phyloP scores from a whole-genome alignment of 2,888 invertebrate species.

The Ceratothoa steindachneri region DNA sequence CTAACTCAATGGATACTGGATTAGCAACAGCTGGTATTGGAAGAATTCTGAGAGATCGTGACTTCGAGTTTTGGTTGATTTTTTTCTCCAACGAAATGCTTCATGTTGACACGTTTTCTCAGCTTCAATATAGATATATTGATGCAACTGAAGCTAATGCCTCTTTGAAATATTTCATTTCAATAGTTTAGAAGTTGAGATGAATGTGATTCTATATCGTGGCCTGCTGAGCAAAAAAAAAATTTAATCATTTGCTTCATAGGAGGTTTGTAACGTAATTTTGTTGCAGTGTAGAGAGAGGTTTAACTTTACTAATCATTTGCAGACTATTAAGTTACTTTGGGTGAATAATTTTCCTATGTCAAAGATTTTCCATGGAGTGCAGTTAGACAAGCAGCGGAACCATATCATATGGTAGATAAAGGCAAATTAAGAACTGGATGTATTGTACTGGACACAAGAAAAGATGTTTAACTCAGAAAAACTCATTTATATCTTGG shows the following conservation, averaged over 20 bases:
- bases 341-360: not conserved
- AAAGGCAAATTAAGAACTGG: too few relatives aligned
- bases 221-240: too few relatives aligned
- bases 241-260: conserved; percentile 30
- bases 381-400: too few relatives aligned
- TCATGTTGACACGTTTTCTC: conserved; percentile 7
- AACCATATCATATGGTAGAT: too few relatives aligned
- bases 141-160: conserved; percentile 12
- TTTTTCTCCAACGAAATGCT: conserved; percentile 19
- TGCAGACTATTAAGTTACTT: not conserved
- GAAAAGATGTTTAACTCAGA: too few relatives aligned
- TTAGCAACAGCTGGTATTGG: conserved; percentile 16
- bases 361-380: too few relatives aligned
- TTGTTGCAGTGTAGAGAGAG: not conserved
- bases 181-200: not conserved
- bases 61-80: conserved; percentile 23
- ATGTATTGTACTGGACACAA: too few relatives aligned
- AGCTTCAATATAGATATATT: conserved; percentile 22
- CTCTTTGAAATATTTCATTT: conserved; percentile 1
- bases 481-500: too few relatives aligned
- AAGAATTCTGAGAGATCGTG: conserved; percentile 12
- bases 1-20: conserved; percentile 15
- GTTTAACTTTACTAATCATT: not conserved
- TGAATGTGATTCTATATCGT: too few relatives aligned
- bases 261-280: conserved; percentile 47